Evolutionary conservation across 2,113 vertebrate species (phyloP), one percentile per base, ranked within the genome.

Genomic region (Lampris incognitus): DNA sequence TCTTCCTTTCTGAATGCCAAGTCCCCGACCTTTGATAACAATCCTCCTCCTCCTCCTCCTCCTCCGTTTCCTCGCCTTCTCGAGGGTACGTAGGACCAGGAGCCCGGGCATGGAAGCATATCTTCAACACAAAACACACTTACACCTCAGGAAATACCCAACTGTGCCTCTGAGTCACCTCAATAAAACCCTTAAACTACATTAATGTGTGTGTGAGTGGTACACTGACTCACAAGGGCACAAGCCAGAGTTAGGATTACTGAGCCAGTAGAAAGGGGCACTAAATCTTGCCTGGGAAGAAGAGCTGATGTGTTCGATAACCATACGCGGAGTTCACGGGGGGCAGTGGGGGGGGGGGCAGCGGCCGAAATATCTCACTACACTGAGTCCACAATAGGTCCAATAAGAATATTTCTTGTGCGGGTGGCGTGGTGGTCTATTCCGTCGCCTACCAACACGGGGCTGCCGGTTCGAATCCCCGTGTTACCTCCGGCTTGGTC

Each of bases 11-110:
- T 55, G 70, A n/a, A 66, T 36, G 57, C 86, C 55, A 9, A 83
- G 72, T 24, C 54, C 60, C 72, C 86, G 85, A 91, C 88, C 86
- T 90, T 49, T 59, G 68, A 84, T 82, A 83, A 73, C 39, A 40
- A 72, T 77, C 57, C 1, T n/a, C 37, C 7, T 66, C 77, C 66
- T 62, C 77, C 66, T 62, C 70, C 42, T 64, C 67, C 24, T 24
- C 24, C 24, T 63, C 63, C 66, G 68, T 40, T 74, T 84, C 54
- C 58, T 62, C 6, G 8, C 3, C 63, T 59, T 42, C 48, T 81
- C 89, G 87, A 88, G 85, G 78, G 67, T 83, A 76, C 9, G 64
- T 41, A 69, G 68, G 71, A 73, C 84, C 0, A 6, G 36, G 46
- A 40, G 80, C 66, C 72, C 79, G 82, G 89, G 81, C 78, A 81